These are phyloP conservation scores for Coptodon rendalli DNA, from an alignment of 2,113 vertebrate species.

Conservation along the genomic window DNA sequence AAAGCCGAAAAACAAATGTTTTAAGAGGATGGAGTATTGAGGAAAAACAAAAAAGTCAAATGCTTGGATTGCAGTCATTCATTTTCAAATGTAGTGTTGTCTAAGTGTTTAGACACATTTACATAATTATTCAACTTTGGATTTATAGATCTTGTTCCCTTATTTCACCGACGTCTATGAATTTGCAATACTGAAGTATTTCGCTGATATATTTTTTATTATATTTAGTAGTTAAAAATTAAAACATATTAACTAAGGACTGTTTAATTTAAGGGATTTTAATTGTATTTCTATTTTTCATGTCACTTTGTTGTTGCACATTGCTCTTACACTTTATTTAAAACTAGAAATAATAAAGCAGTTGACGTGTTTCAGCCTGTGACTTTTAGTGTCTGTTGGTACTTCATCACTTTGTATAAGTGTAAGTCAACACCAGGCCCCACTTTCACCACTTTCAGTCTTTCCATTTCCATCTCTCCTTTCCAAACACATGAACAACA, in stretches of 20 bases:
- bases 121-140: background rate
- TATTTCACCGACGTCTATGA: background rate
- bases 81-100: background rate
- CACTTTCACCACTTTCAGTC: background rate
- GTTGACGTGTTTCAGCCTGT: background rate
- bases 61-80: background rate
- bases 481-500: background rate
- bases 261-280: background rate
- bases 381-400: rapidly evolving
- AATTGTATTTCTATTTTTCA: background rate
- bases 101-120: background rate
- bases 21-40: rapidly evolving
- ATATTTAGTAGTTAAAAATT: background rate
- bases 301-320: background rate
- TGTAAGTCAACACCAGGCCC: background rate
- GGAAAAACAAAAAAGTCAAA: background rate
- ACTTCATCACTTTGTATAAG: background rate
- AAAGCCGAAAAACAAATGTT: background rate
- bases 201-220: background rate
- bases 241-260: background rate
- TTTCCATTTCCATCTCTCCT: background rate
- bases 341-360: background rate
- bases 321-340: background rate
- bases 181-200: background rate
- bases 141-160: background rate